Evolutionary conservation across 2,888 invertebrate species (phyloP), one percentile per base, ranked within the genome.

Genomic region (Dolichopus griseipennis): DNA sequence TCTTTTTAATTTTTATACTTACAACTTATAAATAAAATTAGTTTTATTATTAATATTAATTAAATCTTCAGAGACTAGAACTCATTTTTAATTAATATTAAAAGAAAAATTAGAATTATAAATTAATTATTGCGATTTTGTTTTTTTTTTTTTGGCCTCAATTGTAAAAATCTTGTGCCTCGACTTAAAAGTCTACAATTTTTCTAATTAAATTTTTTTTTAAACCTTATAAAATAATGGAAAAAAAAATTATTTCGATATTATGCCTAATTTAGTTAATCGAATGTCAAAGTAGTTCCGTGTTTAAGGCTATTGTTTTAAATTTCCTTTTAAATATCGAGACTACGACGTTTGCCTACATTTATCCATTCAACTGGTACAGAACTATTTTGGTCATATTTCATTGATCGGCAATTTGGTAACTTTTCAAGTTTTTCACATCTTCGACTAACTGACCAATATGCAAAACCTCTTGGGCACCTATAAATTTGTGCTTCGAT

Each of bases 381-480:
- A 63, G 75, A 75, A 52, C 75, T 74, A 61, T 72, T 75, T 37
- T 74, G 66, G 65, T 75, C 75, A 34, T 69, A 67, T 27, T 68
- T 67, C 66, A 76, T 75, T 34, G 74, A 72, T 18, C 71, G 71
- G 71, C 92, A 92, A 75, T 86, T 85, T 68, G 84, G 83, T 66
- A 91, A 79, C 75, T 85, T 85, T 64, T 83, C 81, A 0, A 83
- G 82, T 64, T 85, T 84, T 80, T 93, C 92, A 77, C 92, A 93
- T 75, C 89, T 84, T 78, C 88, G 86, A 73, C 91, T 92, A 5
- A 90, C 86, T 64, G 88, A 85, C 91, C 91, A 92, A 77, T 88
- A 93, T 6, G 88, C 84, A 74, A 87, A 91, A 64, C 88, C 88
- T 74, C 86, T 83, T 0, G 93, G 93, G 80, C 93, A 93, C 75